These are phyloP conservation scores for Poeciliopsis prolifica DNA, from an alignment of 2,113 vertebrate genomes.

Conservation along the genomic window DNA sequence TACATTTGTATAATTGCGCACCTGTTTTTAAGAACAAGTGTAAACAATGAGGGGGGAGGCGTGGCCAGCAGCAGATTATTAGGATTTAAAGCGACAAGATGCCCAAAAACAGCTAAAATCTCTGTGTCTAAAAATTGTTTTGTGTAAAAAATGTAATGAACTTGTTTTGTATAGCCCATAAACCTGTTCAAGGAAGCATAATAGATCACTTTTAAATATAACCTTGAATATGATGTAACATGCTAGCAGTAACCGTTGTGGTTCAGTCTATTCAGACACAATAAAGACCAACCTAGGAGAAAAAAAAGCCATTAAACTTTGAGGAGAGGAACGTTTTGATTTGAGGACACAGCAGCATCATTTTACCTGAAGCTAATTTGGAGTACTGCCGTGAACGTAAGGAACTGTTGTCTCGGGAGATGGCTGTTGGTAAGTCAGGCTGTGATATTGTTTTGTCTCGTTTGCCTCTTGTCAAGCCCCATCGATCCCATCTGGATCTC, in stretches of 20 bases:
- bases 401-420: slow-evolving; percentile 83
- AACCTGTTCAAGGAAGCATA: too few species aligned
- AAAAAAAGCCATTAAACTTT: neutral
- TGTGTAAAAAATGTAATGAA: too few species aligned
- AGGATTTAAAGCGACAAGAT: too few species aligned
- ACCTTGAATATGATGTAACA: neutral
- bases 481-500: slow-evolving; percentile 90
- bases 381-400: slow-evolving; percentile 79
- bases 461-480: slow-evolving; percentile 87
- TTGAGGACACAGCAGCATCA: neutral
- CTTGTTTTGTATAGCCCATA: too few species aligned
- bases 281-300: neutral
- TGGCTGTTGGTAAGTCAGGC: slow-evolving; percentile 87
- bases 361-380: slow-evolving; percentile 88
- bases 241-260: neutral
- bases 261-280: neutral
- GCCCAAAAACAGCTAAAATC: too few species aligned
- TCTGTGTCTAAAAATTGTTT: too few species aligned
- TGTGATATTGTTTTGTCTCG: slow-evolving; percentile 90
- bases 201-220: neutral
- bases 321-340: neutral
- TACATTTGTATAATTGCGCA: too few species aligned
- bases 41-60: too few species aligned
- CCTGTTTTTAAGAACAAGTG: too few species aligned
- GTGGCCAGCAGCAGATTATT: too few species aligned